Evolutionary conservation across 2,888 invertebrate species (phyloP).

Genomic region (Rhodophaea formosa): DNA sequence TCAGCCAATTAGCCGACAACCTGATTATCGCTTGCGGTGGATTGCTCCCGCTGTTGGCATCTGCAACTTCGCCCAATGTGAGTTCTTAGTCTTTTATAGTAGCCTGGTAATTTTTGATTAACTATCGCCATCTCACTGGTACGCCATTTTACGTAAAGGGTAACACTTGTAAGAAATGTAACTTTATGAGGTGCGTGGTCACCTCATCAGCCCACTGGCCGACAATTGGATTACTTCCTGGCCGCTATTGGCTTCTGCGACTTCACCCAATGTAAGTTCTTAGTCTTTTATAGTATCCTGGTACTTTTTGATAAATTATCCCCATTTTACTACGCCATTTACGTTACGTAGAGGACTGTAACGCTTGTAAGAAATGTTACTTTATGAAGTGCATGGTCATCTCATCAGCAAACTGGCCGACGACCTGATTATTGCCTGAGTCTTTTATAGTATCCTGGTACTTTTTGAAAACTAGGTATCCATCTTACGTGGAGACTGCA

Average conservation of each 20-base stretch:
- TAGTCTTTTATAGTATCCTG: conserved; percentile 23
- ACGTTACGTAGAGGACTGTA: too few species aligned
- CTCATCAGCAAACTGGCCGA: too few species aligned
- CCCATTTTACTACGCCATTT: too few species aligned
- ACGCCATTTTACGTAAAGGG: too few species aligned
- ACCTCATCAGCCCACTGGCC: conserved; percentile 98
- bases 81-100: conserved; percentile 57
- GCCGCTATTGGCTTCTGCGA: conserved; percentile 97
- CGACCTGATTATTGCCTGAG: too few species aligned
- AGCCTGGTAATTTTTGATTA: conserved; percentile 20
- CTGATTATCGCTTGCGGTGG: conserved; percentile 99
- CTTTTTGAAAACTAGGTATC: too few species aligned
- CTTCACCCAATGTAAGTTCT: conserved; percentile 95
- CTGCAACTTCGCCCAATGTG: conserved; percentile 99
- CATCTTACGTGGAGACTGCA: too few species aligned
- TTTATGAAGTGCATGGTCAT: too few species aligned
- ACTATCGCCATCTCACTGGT: not conserved
- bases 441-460: too few species aligned
- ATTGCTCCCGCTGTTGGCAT: conserved; percentile 96
- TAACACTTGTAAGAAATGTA: too few species aligned
- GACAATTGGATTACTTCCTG: conserved; percentile 98
- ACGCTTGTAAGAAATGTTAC: too few species aligned
- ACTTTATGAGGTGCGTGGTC: too few species aligned
- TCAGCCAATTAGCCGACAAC: conserved; percentile 99
- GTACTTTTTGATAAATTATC: conserved; percentile 6